These are phyloP conservation scores for Thamnophis elegans DNA, from an alignment of 2,797 vertebrate genomes.

Conservation along the genomic window DNA sequence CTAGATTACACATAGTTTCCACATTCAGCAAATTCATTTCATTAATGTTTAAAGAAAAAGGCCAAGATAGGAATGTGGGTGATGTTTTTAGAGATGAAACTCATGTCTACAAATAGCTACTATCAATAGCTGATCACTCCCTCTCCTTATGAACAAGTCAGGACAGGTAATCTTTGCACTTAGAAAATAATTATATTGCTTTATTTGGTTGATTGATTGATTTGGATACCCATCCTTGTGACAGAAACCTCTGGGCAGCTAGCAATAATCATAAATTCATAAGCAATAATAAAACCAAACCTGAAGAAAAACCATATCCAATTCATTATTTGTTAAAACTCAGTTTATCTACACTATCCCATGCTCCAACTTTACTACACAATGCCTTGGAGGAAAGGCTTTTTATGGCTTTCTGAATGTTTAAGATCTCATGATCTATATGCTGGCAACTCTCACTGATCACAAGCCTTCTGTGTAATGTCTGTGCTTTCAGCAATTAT, in stretches of 20 bases:
- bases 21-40: slow-evolving; percentile 11
- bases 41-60: slow-evolving; percentile 23
- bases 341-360: not conserved
- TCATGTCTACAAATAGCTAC: not conserved
- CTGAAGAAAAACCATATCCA: not conserved
- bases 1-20: not conserved
- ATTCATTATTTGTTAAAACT: not conserved
- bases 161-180: not conserved
- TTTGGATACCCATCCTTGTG: not conserved
- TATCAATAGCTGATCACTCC: not conserved
- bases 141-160: not conserved
- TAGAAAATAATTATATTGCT: not conserved
- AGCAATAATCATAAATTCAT: not conserved
- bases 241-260: not conserved
- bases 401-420: not conserved
- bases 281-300: not conserved
- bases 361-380: not conserved
- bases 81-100: not conserved
- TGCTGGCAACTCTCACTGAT: not conserved
- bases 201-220: not conserved
- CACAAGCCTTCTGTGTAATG: not conserved
- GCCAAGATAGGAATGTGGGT: not conserved
- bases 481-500: not conserved
- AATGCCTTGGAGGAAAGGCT: not conserved
- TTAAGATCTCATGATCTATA: not conserved